Base-by-base conservation (phyloP, 1,140 invertebrate genomes). In the Cydia splendana region DNA sequence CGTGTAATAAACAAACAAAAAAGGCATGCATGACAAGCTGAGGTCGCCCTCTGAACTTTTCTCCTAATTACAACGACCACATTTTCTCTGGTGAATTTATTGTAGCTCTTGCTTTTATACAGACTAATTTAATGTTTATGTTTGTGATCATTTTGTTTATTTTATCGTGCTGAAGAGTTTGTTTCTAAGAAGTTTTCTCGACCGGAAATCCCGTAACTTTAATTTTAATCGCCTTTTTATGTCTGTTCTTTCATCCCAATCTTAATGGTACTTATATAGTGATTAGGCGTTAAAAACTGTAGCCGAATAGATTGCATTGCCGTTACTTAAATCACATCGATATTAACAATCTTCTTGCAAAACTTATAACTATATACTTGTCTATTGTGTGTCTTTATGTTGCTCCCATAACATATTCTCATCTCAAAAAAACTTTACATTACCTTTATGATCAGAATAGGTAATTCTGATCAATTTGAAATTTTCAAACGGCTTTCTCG, bases 401-500 rank as follows among this genome's bases (percentile, higher is more conserved):
- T 48, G 45, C 45, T 48, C 13, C 45, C 45, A 48, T 20, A 62
- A 10, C 20, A 62, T 24, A 62, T 62, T 62, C 1, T n/a, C 20
- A 24, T 62, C 18, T 62, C 9, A 24, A 2, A 71, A n/a, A 42
- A 38, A 38, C 67, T 9, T 69, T 30, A 34, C 13, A 30, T 69
- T 69, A 69, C 65, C 15, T 69, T 69, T 69, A 15, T 38, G 65
- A 69, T 38, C 38, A 18, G 34, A 7, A 18, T 18, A 71, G 2
- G 2, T 71, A 9, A 10, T 9, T 30, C n/a, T 38, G 7, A 10
- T 3, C 34, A 71, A 81, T 82, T 88, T 88, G 84, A 84, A 86
- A 85, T 84, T 88, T 88, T 87, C 83, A 74, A 84, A 82, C 80
- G 78, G 74, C 80, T 75, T 81, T 82, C 80, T 82, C 79, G 82